A percentile compares a stretch with the other conserved stretches of the same genome.
These are phyloP conservation scores for Gallinago paraguaiae DNA, from an alignment of 2,113 vertebrate species.

Conservation along the genomic window DNA sequence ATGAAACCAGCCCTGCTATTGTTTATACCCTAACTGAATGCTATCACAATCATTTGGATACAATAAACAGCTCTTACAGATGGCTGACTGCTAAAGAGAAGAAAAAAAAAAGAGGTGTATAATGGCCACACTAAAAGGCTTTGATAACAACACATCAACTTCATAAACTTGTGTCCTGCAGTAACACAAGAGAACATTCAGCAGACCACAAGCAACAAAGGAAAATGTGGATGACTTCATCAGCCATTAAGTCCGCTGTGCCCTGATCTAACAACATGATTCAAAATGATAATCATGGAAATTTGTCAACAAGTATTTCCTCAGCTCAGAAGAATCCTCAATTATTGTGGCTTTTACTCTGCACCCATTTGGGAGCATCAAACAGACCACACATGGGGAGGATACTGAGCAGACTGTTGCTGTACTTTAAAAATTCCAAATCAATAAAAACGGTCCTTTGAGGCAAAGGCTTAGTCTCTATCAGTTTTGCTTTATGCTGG, in stretches of 20 bases:
- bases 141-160: constrained; percentile 36
- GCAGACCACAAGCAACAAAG: constrained; percentile 39
- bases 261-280: constrained; percentile 34
- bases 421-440: not conserved
- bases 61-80: constrained; percentile 44
- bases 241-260: constrained; percentile 23
- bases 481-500: not conserved
- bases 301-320: constrained; percentile 60
- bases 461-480: not conserved
- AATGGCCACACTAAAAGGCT: constrained; percentile 31
- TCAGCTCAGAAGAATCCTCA: constrained; percentile 30
- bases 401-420: rapidly evolving
- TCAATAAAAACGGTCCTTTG: not conserved
- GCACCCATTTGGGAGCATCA: not conserved
- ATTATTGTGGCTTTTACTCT: constrained; percentile 23
- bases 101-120: not conserved
- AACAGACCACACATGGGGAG: not conserved
- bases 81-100: constrained; percentile 16
- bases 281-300: constrained; percentile 34
- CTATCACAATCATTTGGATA: not conserved
- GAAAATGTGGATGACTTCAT: constrained; percentile 38
- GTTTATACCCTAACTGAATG: not conserved
- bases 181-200: constrained; percentile 44
- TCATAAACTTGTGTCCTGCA: constrained; percentile 46
- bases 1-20: not conserved